Conservation (phyloP, 2,797 vertebrate species). For the Mionectes olivaceus region DNA sequence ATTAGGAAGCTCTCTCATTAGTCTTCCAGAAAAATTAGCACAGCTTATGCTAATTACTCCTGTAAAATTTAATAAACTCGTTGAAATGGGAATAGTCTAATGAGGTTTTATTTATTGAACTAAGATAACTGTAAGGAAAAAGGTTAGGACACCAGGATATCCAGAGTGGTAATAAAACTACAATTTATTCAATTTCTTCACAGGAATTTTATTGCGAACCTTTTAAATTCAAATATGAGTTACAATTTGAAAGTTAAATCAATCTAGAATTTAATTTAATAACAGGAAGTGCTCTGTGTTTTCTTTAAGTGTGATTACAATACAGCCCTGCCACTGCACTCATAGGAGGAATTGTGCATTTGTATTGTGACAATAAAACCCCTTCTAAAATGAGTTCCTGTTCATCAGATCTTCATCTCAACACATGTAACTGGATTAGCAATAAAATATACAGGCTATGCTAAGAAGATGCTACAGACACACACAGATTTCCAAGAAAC, state of each 20-base stretch:
- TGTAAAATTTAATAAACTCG: constrained; percentile 99
- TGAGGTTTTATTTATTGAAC: constrained; percentile 99
- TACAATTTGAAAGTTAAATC: constrained; percentile 81
- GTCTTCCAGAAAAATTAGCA: constrained; percentile 98
- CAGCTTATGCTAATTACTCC: constrained; percentile 98
- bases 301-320: constrained; percentile 74
- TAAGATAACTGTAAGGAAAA: constrained; percentile 94
- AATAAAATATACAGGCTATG: constrained; percentile 30
- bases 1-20: constrained; percentile 98
- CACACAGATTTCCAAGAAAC: constrained; percentile 48
- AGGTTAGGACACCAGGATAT: constrained; percentile 85
- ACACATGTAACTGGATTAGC: constrained; percentile 59
- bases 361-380: constrained; percentile 57
- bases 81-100: constrained; percentile 96
- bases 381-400: constrained; percentile 74
- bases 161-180: constrained; percentile 82
- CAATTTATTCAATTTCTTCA: constrained; percentile 84
- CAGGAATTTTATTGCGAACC: constrained; percentile 82
- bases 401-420: constrained; percentile 73
- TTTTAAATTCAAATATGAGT: constrained; percentile 86
- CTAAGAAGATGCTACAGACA: constrained; percentile 40
- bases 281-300: constrained; percentile 75
- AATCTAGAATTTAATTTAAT: constrained; percentile 81
- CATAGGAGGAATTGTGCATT: constrained; percentile 68
- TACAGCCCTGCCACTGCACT: constrained; percentile 47